Evolutionary conservation across 2,888 invertebrate genomes (phyloP).

Genomic region (Drosophila aldrichi): DNA sequence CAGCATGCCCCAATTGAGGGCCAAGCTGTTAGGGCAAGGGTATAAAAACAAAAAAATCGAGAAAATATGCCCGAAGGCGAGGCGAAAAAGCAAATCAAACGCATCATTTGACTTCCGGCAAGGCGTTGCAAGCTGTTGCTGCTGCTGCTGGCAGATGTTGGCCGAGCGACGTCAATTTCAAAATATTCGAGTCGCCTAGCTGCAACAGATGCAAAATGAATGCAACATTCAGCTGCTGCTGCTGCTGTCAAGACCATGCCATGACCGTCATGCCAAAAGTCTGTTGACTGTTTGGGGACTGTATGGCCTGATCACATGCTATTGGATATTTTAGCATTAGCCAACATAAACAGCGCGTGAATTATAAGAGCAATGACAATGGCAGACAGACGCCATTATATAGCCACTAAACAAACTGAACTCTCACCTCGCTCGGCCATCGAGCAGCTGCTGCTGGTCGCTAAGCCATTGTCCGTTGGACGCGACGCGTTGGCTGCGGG

Average conservation of each 20-base stretch:
- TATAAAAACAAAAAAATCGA: not conserved
- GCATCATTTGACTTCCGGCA: slow-evolving; percentile 77
- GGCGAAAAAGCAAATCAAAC: slow-evolving; percentile 65
- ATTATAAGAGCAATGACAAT: not conserved
- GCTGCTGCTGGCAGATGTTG: slow-evolving; percentile 56
- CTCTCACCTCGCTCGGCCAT: slow-evolving; percentile 63
- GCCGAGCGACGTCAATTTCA: slow-evolving; percentile 48
- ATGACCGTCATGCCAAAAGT: not conserved
- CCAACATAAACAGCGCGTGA: slow-evolving; percentile 5
- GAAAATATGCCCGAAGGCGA: not conserved
- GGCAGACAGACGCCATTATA: slow-evolving; percentile 49
- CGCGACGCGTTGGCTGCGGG: slow-evolving; percentile 6
- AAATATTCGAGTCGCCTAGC: slow-evolving; percentile 32
- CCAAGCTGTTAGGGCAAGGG: not conserved
- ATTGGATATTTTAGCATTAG: slow-evolving; percentile 24
- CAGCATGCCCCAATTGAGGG: slow-evolving; percentile 9
- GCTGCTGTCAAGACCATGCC: not conserved
- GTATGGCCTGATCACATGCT: slow-evolving; percentile 2
- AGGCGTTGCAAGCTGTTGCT: slow-evolving; percentile 48
- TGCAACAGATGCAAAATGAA: slow-evolving; percentile 44
- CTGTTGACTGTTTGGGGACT: slow-evolving; percentile 27
- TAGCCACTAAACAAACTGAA: slow-evolving; percentile 68
- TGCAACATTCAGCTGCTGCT: slow-evolving; percentile 33
- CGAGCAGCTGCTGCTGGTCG: not conserved
- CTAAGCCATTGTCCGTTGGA: slow-evolving; percentile 26